Evolutionary conservation across 1,140 invertebrate genomes (phyloP), one percentile per base, ranked within the genome.

Genomic region (Odontomachus brunneus): DNA sequence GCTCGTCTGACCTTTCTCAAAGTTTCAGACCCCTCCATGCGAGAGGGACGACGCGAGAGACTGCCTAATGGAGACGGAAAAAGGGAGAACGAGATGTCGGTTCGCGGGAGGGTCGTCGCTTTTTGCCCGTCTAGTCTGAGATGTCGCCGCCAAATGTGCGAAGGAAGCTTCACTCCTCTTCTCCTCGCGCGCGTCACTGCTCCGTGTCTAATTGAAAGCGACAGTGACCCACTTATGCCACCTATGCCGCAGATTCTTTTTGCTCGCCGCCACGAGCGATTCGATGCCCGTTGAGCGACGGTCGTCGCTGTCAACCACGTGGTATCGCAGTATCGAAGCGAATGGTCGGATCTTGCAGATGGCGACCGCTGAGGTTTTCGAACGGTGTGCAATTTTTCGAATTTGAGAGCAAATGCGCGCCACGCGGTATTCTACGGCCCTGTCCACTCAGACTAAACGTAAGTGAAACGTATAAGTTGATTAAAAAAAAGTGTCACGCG

Each of bases 101-200:
- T 55, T 88, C 78, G 71, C 84, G 81, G 81, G 80, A 87, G 87
- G 85, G 82, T 89, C 88, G 88, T 78, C 65, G 69, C 73, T 91
- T 91, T 91, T 91, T 91, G 90, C 88, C 69, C 76, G 90, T 89
- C 90, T 91, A 89, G 90, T 89, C 90, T 91, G 90, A 88, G 90
- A 90, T 87, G 88, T 88, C 89, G 85, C 82, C 80, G 89, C 80
- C 86, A 84, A 90, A 90, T 89, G 90, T 90, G 89, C 82, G 89
- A 88, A 90, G 83, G 69, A 88, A 82, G 66, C 82, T 44, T 44
- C 38, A 4, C 51, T 74, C 67, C n/a, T 84, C 86, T 80, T 74
- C 44, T 12, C 24, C 51, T 57, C 26, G 66, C 84, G 78, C 38
- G 38, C 38, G 38, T 44, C 88, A 82, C 57, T 63, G 78, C 59